Evolutionary conservation across 2,113 vertebrate species (phyloP), one percentile per base, ranked within the genome.

Genomic region (Eurypyga helias): DNA sequence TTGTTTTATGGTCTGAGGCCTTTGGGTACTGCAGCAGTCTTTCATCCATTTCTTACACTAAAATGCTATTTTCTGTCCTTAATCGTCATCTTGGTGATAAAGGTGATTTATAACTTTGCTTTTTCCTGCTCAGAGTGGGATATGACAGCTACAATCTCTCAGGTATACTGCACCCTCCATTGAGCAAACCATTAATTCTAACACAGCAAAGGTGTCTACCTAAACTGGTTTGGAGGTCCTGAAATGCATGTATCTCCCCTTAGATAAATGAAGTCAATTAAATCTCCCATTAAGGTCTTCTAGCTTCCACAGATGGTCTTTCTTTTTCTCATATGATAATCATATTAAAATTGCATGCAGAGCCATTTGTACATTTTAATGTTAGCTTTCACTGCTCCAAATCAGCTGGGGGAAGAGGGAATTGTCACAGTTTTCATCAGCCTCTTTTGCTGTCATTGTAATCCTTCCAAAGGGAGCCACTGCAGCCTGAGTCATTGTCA

Each of bases 211-310:
- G 43, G 78, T 84, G 62, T 67, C 90, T 94, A 15, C 77, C 90
- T 80, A 43, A 43, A 62, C 89, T 36, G 55, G 52, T 92, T 71
- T 92, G 73, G 79, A 79, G 85, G 34, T 87, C 51, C 70, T 72
- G 73, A 75, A 62, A 78, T 54, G 69, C 23, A 4, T 84, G 55
- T 46, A 33, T 70, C 18, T 87, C 58, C 87, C 67, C 13, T 96
- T 66, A 96, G 97, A 98, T 90, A 95, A 95, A 98, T 97, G 96
- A 92, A 96, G 90, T 60, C 91, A 91, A 97, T 97, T 97, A 97
- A 95, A 92, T 88, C 81, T 93, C 93, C 86, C 90, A 90, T 97
- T 96, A 97, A 96, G 85, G 61, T 88, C 80, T 93, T 62, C 90
- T 54, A 76, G 19, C 83, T 96, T 94, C 77, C 88, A 93, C 95